Base-by-base conservation (phyloP, 2,797 vertebrate genomes). In the Heteromormyrus szaboi region DNA sequence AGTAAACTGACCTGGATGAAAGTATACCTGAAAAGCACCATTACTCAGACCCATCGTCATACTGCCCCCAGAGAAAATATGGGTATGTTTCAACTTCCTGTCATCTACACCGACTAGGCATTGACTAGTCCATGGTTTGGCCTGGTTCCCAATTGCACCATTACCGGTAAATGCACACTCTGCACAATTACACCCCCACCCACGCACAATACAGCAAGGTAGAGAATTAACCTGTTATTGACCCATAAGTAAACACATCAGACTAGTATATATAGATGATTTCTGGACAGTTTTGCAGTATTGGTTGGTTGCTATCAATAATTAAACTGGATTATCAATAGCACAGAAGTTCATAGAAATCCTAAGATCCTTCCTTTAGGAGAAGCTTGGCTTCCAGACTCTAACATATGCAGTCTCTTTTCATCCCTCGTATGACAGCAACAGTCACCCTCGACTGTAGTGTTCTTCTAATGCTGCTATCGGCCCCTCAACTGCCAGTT, bases 71-170 rank as follows among this genome's bases (percentile, higher is more conserved):
- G 12, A 37, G 48, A 54, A 37, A 56, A 22, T 8, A 44, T n/a
- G 8, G 76, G 76, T 81, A 72, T 72, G 76, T 81, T 46, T 81
- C 51, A 59, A 51, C 50, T 86, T 56, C 50, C 51, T 44, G 33
- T 56, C 53, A 2, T 7, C 53, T 37, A 56, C 85, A 48, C 29
- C 37, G 25, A 85, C 12, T 51, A 85, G 50, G 29, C 50, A 37
- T 56, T 56, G 29, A 29, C 85, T 59, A 44, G 76, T 81, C 76
- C 37, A 41, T 81, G 53, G 50, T 86, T 86, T 86, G 85, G 84
- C 76, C 2, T 46, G 76, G 41, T 46, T 76, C 76, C 76, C 41
- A 41, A 59, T 86, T 44, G 56, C 85, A 86, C 51, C 25, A 86
- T 86, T 86, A 37, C 85, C 85, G 3, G 33, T 86, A 86, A 86